phyloP scores from a whole-genome alignment of 2,888 invertebrate species.

The Aporophyla lueneburgensis region DNA sequence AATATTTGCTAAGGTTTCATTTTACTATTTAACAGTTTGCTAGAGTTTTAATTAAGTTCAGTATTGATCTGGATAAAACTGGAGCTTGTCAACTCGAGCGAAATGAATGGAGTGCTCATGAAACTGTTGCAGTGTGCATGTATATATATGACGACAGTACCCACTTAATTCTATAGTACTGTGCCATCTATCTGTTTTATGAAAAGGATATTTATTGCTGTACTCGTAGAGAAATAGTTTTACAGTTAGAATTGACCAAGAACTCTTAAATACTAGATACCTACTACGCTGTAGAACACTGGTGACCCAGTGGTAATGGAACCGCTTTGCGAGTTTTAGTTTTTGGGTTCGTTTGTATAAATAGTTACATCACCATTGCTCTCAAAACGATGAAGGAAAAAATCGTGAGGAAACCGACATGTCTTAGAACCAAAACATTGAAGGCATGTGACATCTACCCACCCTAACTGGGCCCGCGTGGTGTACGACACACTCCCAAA shows the following conservation, averaged over 20 bases:
- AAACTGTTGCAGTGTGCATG: constrained; percentile 21
- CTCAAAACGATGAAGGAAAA: no score
- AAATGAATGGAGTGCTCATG: constrained; percentile 32
- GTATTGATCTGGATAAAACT: constrained; percentile 44
- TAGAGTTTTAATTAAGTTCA: constrained; percentile 56
- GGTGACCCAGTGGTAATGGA: no score
- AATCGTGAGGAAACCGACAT: no score
- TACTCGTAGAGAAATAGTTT: constrained; percentile 7
- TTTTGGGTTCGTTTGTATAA: no score
- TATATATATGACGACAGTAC: not conserved
- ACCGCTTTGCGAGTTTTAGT: no score
- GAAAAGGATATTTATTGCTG: constrained; percentile 11
- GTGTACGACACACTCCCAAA: no score
- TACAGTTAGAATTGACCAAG: not conserved
- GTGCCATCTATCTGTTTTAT: not conserved
- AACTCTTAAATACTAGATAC: not conserved
- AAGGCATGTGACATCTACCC: no score
- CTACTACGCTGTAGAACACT: not conserved
- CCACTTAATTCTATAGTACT: constrained; percentile 6
- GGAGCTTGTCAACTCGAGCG: constrained; percentile 22
- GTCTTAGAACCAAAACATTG: no score
- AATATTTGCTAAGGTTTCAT: constrained; percentile 49
- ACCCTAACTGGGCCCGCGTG: no score
- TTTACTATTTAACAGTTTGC: constrained; percentile 39
- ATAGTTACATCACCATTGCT: no score